A percentile compares a stretch with the other conserved stretches of the same genome.
These are phyloP conservation scores for Ochotona princeps DNA, from an alignment of 2,113 vertebrate genomes.

Conservation along the genomic window DNA sequence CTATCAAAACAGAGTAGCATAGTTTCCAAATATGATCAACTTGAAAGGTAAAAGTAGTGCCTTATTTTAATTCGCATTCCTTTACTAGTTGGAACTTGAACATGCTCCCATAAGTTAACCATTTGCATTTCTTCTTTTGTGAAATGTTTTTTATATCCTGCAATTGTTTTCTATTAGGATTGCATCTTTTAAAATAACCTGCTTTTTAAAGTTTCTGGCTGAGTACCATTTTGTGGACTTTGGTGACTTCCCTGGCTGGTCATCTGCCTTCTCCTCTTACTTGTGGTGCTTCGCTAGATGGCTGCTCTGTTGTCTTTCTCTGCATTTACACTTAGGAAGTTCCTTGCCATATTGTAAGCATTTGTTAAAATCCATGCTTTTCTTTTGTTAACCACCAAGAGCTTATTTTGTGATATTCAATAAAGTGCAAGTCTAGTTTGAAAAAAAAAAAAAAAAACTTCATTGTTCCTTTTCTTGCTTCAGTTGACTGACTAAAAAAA, in stretches of 20 bases:
- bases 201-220: conserved; percentile 26
- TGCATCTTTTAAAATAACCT: conserved; percentile 29
- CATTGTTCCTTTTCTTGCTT: neutral
- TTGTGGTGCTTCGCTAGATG: too few relatives aligned
- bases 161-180: neutral
- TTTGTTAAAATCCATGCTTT: too few relatives aligned
- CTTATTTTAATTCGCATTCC: conserved; percentile 57
- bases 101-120: neutral
- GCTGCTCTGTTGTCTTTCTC: too few relatives aligned
- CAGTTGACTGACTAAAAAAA: neutral
- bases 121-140: conserved; percentile 53
- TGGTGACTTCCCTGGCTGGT: neutral
- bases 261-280: too few relatives aligned
- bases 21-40: conserved; percentile 25
- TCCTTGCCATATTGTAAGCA: too few relatives aligned
- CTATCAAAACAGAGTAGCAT: conserved; percentile 7
- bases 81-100: conserved; percentile 47
- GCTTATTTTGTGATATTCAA: too few relatives aligned
- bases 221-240: conserved; percentile 16
- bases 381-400: too few relatives aligned
- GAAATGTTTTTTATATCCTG: neutral
- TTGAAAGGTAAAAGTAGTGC: conserved; percentile 49
- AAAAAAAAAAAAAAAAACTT: too few relatives aligned
- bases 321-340: too few relatives aligned
- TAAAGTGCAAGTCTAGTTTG: too few relatives aligned